phyloP scores from a whole-genome alignment of 2,888 invertebrate species.

The Phaedon cochleariae region DNA sequence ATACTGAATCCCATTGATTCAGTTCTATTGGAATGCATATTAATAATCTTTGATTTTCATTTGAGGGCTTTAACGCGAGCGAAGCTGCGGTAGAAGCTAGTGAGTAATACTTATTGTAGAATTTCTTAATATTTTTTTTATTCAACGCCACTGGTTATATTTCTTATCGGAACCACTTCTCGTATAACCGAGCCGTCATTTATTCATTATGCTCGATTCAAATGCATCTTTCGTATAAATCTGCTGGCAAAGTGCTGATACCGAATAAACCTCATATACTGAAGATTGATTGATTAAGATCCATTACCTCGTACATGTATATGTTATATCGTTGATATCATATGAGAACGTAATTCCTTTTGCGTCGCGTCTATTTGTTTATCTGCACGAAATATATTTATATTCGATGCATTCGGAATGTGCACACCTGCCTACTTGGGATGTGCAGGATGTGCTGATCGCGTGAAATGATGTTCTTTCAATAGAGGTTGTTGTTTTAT shows the following conservation, averaged over 20 bases:
- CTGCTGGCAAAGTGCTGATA: slow-evolving; percentile 26
- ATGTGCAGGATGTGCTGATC: slow-evolving; percentile 17
- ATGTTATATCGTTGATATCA: neutral
- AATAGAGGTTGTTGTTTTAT: slow-evolving; percentile 9
- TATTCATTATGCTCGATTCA: slow-evolving; percentile 3
- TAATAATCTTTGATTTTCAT: too few relatives aligned
- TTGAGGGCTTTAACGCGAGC: too few relatives aligned
- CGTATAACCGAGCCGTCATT: neutral
- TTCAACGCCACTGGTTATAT: neutral
- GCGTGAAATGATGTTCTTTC: slow-evolving; percentile 2
- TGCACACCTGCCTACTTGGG: slow-evolving; percentile 15
- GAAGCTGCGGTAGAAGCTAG: too few relatives aligned
- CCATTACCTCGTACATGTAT: neutral
- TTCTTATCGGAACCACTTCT: neutral
- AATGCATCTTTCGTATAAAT: slow-evolving; percentile 26
- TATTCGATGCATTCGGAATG: neutral
- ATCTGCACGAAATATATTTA: slow-evolving; percentile 17
- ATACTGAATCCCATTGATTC: too few relatives aligned
- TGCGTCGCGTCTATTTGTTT: slow-evolving; percentile 17
- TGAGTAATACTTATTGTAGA: too few relatives aligned
- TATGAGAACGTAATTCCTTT: slow-evolving; percentile 11
- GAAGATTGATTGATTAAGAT: slow-evolving; percentile 14
- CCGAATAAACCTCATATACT: slow-evolving; percentile 21
- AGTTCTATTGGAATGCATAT: too few relatives aligned
- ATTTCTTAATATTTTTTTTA: too few relatives aligned